Conservation (phyloP, 1,140 invertebrate species). For the Catajapyx aquilonaris region DNA sequence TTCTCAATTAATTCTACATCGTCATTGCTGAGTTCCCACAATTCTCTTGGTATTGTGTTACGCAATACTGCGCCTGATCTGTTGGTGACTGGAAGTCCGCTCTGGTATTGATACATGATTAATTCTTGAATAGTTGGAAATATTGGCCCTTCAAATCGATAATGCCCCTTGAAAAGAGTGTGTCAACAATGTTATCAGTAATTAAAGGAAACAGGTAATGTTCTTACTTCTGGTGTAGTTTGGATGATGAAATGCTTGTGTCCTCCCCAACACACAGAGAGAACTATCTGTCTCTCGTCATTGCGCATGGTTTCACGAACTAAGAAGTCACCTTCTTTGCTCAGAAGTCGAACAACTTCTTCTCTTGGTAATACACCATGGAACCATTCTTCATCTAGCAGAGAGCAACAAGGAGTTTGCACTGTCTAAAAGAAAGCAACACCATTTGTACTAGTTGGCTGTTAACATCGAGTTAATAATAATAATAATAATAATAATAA, state of each 20-base stretch:
- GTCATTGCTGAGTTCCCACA: conserved; percentile 92
- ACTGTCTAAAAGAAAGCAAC: conserved; percentile 7
- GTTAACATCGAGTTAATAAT: conserved; percentile 1
- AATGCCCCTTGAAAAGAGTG: conserved; percentile 65
- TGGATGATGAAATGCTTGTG: conserved; percentile 97
- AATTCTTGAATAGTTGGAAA: conserved; percentile 82
- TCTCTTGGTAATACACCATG: conserved; percentile 88
- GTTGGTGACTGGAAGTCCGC: conserved; percentile 66
- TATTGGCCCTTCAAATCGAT: conserved; percentile 78
- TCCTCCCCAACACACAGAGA: conserved; percentile 87
- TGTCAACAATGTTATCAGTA: conserved; percentile 1
- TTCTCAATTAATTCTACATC: conserved; percentile 82
- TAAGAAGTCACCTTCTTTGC: conserved; percentile 78
- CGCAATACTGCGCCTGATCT: conserved; percentile 75
- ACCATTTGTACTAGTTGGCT: conserved; percentile 19
- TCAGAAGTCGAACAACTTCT: conserved; percentile 76
- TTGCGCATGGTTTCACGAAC: conserved; percentile 86
- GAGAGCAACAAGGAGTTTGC: conserved; percentile 12
- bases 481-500: not conserved
- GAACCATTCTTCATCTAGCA: conserved; percentile 89
- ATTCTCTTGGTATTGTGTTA: conserved; percentile 68
- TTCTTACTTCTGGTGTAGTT: conserved; percentile 57
- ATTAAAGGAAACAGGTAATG: conserved; percentile 1
- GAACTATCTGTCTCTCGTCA: conserved; percentile 75
- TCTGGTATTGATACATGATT: conserved; percentile 66